Evolutionary conservation across 2,888 invertebrate species (phyloP), one percentile per base, ranked within the genome.

Genomic region (Gnatocerus cornutus): DNA sequence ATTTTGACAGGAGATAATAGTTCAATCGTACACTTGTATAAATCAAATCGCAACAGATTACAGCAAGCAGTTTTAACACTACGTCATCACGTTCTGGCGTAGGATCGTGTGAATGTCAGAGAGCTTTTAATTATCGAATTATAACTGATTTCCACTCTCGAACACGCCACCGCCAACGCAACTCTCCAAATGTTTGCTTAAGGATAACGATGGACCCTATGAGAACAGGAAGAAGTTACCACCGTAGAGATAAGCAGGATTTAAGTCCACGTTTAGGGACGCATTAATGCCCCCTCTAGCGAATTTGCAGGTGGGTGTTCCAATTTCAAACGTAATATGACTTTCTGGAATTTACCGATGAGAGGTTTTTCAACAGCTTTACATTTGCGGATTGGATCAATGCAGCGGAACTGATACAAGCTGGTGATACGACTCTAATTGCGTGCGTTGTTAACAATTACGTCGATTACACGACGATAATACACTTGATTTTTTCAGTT

Each of bases 201-300:
- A 29, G 30, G 50, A 50, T 50, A 50, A 29, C 29, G 50, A 29
- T n/a, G 29, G 10, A 29, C 50, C 50, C 12, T 50, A 7, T 7
- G 43, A 43, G 43, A 52, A 33, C 52, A 52, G 30, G 30, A 33
- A 13, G 13, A 52, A 52, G 10, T 52, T 33, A 33, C 14, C 9
- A 16, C 37, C 43, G 43, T 43, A 50, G 50, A 29, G 56, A 56
- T 56, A 56, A 56, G 56, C 56, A 14, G 43, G 56, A 56, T 43
- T 56, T 56, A 27, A 41, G 7, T 8, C 56, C n/a, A 10, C 53
- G 29, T 53, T 37, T 41, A 12, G 12, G 12, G 53, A 12, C 3
- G 37, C 37, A 13, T 43, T 56, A 56, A 56, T 56, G 39, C 43
- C 43, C 27, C 21, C 43, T 21, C 27, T 13, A 39, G 33, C 14